Evolutionary conservation across 64 coral and sea anemone genomes (phyloP).

Genomic region (Platygyra sinensis): DNA sequence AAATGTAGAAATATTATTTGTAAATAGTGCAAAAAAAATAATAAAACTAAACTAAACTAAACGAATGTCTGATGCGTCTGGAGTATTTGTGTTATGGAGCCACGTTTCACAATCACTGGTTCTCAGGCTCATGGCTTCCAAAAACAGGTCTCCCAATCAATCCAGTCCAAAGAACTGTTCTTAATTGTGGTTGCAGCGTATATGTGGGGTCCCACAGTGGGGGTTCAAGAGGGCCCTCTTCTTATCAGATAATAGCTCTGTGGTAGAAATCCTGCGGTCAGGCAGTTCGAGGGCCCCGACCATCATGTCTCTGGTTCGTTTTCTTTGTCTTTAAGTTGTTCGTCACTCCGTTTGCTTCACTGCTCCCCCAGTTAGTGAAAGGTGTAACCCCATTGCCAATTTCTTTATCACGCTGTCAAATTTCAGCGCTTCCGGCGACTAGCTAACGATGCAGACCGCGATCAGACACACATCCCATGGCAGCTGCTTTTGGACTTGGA

Average conservation of each 20-base stretch:
- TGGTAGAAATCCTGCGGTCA: too few species aligned
- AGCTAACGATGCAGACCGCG: not conserved
- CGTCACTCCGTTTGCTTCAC: slow-evolving; percentile 15
- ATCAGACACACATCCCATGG: too few species aligned
- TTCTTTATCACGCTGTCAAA: not conserved
- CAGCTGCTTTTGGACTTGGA: too few species aligned
- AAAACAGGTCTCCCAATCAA: too few species aligned
- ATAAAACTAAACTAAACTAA: too few species aligned
- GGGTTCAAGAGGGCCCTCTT: not conserved
- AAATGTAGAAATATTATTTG: too few species aligned
- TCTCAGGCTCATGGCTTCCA: slow-evolving; percentile 12
- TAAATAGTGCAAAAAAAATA: too few species aligned
- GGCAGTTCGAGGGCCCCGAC: too few species aligned
- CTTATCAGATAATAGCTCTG: too few species aligned
- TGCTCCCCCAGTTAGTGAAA: too few species aligned
- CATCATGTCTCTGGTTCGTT: slow-evolving; percentile 11
- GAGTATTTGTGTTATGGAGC: slow-evolving; percentile 11
- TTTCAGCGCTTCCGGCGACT: not conserved
- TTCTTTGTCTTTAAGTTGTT: too few species aligned
- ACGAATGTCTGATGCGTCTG: slow-evolving; percentile 53
- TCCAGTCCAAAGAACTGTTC: slow-evolving; percentile 35
- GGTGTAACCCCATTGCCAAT: not conserved
- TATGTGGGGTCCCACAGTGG: slow-evolving; percentile 18
- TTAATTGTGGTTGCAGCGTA: slow-evolving; percentile 25
- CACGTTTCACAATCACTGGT: slow-evolving; percentile 4